Conservation (phyloP, 2,888 invertebrate genomes). For the Zonitis immaculata region DNA sequence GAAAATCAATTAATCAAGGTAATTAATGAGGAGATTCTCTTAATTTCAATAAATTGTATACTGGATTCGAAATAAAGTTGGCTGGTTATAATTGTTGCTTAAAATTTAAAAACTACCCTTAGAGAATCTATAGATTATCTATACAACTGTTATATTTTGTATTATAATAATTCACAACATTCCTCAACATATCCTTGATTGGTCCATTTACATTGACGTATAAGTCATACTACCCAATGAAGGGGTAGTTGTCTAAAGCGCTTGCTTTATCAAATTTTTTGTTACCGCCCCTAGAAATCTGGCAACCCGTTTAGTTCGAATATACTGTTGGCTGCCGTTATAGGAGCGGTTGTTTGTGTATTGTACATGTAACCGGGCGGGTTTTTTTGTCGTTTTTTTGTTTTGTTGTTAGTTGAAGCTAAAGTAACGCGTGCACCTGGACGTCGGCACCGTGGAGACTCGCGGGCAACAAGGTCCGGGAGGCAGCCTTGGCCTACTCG, state of each 20-base stretch:
- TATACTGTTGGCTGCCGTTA: conserved; percentile 35
- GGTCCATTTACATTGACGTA: conserved; percentile 22
- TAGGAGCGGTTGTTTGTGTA: conserved; percentile 41
- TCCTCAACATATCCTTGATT: conserved; percentile 7
- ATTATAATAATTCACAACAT: no score
- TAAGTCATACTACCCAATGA: conserved; percentile 21
- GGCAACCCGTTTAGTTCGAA: conserved; percentile 47
- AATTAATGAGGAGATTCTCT: no score
- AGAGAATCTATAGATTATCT: no score
- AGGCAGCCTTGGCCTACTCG: conserved; percentile 59
- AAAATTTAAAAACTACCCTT: no score
- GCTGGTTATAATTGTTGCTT: no score
- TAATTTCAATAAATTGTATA: no score
- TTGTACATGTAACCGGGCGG: conserved; percentile 31
- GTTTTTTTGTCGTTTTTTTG: no score
- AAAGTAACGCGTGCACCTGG: conserved; percentile 40
- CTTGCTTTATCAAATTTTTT: conserved; percentile 24
- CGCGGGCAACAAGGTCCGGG: conserved; percentile 44
- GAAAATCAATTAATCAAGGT: no score
- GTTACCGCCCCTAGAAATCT: conserved; percentile 28
- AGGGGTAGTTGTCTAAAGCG: conserved; percentile 29
- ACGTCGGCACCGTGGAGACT: conserved; percentile 48
- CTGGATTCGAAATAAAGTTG: no score
- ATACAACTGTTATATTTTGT: no score
- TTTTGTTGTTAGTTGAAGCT: no score